Evolutionary conservation across 1,140 invertebrate species (phyloP), one percentile per base, ranked within the genome.

Genomic region (Diabrotica virgifera): DNA sequence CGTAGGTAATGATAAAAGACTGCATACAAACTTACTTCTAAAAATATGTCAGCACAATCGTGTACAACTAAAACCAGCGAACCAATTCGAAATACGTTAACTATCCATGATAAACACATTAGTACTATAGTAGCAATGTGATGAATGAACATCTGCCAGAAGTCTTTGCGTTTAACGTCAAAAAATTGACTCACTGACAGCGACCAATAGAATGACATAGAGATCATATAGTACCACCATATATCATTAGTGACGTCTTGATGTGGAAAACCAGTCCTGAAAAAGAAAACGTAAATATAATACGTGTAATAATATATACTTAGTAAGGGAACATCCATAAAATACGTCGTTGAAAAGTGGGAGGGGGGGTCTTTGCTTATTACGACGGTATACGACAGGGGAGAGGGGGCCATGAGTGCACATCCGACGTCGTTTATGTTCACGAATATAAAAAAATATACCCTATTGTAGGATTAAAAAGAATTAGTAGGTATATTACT

Each of bases 111-210:
- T 75, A 98, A 90, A 53, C 85, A 89, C 81, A 99, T 87, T 46
- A 99, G 84, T 38, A 87, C 75, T 70, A 99, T 91, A 5, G 96
- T 97, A 5, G 93, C 92, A 74, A 96, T 87, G 77, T 99, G 96
- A 82, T 98, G 97, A 55, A 97, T 84, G 77, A 98, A 96, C 96
- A 99, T 98, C 84, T 98, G 94, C 90, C 92, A 94, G 80, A 98
- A 98, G 82, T 99, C 97, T 83, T 96, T 95, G 57, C 91, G 85
- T 72, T 91, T 93, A 50, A 95, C 89, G 80, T 98, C 96, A 76
- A 92, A 91, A 81, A 97, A 97, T 78, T 98, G 94, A 12, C 93
- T 94, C 51, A 95, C 85, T 54, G 94, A 90, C 58, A 99, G 82
- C 6, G 96, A 92, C 90, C 95, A 95, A 80, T 99, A 99, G 82